Base-by-base conservation (phyloP, 2,113 vertebrate genomes). In the Antechinus flavipes region DNA sequence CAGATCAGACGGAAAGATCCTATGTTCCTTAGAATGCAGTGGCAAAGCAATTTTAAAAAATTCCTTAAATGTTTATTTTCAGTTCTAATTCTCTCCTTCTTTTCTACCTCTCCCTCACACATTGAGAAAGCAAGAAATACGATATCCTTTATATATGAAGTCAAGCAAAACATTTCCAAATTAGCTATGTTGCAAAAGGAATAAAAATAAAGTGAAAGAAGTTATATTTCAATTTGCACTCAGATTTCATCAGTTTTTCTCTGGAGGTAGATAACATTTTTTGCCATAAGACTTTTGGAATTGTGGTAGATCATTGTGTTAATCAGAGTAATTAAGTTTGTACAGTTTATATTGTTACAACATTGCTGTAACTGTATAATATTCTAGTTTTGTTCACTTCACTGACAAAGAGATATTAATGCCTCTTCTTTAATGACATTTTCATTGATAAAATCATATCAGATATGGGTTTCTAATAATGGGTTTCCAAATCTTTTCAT, bases 401-500 rank as follows among this genome's bases (percentile, higher is more conserved):
- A 84, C 6, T 84, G n/a, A 16, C 68, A 42, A 84, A 84, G 16
- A 23, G n/a, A 84, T 84, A 42, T 8, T 23, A 42, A 84, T 84
- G 68, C 19, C n/a, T 84, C n/a, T 84, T 42, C 35, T 84, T 84
- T 42, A 42, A 42, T 7, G 19, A 42, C 35, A 8, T 84, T 84
- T 84, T 84, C 16, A 42, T 6, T 84, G 68, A 84, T 42, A 84
- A 84, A 42, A 84, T 84, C 30, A 76, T 16, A 76, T 76, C 14
- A 16, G 27, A 76, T 16, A 76, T 76, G 1, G 4, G 27, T 68
- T 68, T 76, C 68, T n/a, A 42, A n/a, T 76, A 76, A n/a, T n/a
- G n/a, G n/a, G n/a, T n/a, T n/a, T 98, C 99, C 99, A 99, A 25
- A 99, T 99, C 98, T 99, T 99, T 96, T 99, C 99, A 0, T 99